Conservation (phyloP, 2,888 invertebrate genomes). For the Leptura quadrifasciata region DNA sequence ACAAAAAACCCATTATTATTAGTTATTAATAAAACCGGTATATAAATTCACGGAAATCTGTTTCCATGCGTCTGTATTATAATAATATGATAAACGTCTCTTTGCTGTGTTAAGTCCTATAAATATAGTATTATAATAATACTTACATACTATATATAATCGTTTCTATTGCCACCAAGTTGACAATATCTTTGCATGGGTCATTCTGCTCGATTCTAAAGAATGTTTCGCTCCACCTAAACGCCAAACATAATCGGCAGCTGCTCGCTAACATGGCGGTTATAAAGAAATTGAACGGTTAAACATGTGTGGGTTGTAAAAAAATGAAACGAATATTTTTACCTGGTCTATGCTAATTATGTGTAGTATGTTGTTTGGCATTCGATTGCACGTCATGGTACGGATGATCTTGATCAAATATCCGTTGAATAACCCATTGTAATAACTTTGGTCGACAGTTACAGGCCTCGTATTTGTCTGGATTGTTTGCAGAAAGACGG, state of each 20-base stretch:
- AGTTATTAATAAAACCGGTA: not conserved
- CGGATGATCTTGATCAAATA: slow-evolving; percentile 24
- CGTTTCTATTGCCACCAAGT: slow-evolving; percentile 13
- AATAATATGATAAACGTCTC: slow-evolving; percentile 11
- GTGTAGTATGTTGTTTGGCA: slow-evolving; percentile 20
- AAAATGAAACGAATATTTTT: slow-evolving; percentile 40
- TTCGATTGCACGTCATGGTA: slow-evolving; percentile 19
- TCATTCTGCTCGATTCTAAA: slow-evolving; percentile 25
- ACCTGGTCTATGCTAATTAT: slow-evolving; percentile 44
- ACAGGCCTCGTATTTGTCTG: not conserved
- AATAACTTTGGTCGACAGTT: not conserved
- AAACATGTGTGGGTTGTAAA: slow-evolving; percentile 37
- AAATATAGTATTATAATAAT: not conserved
- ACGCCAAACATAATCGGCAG: slow-evolving; percentile 17
- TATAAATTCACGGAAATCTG: not conserved
- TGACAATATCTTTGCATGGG: slow-evolving; percentile 38
- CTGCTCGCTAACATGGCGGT: slow-evolving; percentile 17
- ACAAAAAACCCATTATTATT: no score
- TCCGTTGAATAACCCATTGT: not conserved
- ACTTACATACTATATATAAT: slow-evolving; percentile 21
- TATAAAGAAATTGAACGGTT: slow-evolving; percentile 33
- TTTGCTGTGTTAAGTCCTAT: not conserved
- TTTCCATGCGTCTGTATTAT: not conserved
- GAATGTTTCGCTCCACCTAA: slow-evolving; percentile 25
- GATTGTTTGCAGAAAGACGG: not conserved